These are phyloP conservation scores for Esox lucius DNA, from an alignment of 2,797 vertebrate species.

Conservation along the genomic window DNA sequence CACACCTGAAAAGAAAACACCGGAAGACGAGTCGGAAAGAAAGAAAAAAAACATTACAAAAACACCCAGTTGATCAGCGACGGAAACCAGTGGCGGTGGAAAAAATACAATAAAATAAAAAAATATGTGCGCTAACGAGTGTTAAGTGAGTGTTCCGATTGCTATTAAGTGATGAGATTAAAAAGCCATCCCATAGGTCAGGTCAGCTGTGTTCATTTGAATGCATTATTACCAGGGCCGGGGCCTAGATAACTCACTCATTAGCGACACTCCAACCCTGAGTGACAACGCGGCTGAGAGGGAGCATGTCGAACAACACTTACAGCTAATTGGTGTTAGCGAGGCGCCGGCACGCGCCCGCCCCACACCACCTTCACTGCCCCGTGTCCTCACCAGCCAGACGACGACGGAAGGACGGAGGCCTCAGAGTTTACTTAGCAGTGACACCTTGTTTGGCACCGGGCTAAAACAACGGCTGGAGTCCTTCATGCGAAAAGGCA, in stretches of 20 bases:
- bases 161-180: constrained; percentile 77
- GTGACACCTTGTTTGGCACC: background rate
- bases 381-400: constrained; percentile 10
- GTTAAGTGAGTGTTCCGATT: constrained; percentile 66
- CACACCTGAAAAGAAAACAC: constrained; percentile 34
- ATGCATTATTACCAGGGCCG: constrained; percentile 72
- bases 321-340: constrained; percentile 73
- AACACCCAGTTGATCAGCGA: constrained; percentile 62
- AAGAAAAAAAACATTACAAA: constrained; percentile 64
- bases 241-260: constrained; percentile 76
- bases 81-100: background rate
- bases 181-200: constrained; percentile 73
- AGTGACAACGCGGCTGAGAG: constrained; percentile 74
- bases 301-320: constrained; percentile 76
- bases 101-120: constrained; percentile 16
- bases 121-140: constrained; percentile 51
- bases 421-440: background rate
- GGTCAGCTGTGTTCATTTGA: constrained; percentile 74
- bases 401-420: background rate
- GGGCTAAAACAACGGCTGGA: background rate
- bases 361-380: constrained; percentile 48
- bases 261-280: constrained; percentile 76
- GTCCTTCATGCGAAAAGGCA: background rate
- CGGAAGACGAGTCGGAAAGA: constrained; percentile 56
- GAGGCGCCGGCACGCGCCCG: background rate